phyloP scores from a whole-genome alignment of 2,888 invertebrate genomes.

The Aricia artaxerxes region DNA sequence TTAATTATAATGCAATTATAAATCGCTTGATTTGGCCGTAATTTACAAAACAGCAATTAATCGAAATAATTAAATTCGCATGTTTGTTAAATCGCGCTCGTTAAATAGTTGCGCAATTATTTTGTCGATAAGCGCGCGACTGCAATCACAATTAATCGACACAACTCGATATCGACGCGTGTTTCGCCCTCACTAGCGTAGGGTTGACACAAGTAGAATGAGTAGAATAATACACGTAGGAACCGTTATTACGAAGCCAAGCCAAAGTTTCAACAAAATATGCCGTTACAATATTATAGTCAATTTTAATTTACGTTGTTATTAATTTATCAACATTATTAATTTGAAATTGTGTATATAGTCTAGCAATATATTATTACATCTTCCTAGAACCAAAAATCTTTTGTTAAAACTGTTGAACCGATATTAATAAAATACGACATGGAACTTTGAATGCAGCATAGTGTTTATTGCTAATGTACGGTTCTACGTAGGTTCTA shows the following conservation, averaged over 20 bases:
- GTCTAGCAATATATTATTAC: too few species aligned
- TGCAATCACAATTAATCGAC: constrained; percentile 13
- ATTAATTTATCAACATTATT: too few species aligned
- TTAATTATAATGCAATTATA: background rate
- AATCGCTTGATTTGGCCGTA: background rate
- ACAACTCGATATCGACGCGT: constrained; percentile 3
- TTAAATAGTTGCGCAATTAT: constrained; percentile 18
- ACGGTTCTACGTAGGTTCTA: too few species aligned
- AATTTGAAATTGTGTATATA: too few species aligned
- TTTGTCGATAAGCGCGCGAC: constrained; percentile 6
- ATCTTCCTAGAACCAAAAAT: too few species aligned
- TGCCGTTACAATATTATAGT: too few species aligned
- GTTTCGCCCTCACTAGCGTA: constrained; percentile 3
- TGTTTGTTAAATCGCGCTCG: background rate
- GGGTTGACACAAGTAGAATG: background rate
- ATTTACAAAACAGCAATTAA: background rate
- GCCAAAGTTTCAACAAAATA: too few species aligned
- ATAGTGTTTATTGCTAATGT: too few species aligned
- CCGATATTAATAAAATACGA: too few species aligned
- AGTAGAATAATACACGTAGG: background rate
- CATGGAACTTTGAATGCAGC: too few species aligned
- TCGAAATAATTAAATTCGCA: background rate
- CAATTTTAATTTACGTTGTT: too few species aligned
- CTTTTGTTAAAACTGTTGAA: too few species aligned
- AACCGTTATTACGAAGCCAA: background rate